A percentile compares a stretch with the other conserved stretches of the same genome.
Conservation (phyloP, 1,140 invertebrate species). For the Drosophila insularis region DNA sequence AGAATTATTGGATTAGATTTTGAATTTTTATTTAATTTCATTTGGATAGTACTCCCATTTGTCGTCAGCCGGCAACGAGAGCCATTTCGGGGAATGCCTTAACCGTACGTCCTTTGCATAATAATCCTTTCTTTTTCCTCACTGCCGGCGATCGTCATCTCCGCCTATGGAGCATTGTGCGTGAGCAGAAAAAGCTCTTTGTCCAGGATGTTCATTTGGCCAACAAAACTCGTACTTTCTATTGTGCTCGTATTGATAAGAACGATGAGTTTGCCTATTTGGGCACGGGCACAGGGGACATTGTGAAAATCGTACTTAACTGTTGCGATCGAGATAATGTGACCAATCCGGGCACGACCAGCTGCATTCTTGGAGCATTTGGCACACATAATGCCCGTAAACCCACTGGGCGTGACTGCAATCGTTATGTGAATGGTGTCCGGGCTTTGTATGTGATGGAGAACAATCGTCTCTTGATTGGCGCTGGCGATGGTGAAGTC, state of each 20-base stretch:
- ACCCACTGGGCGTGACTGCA: conserved; percentile 74
- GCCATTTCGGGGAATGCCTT: conserved; percentile 87
- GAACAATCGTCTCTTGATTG: conserved; percentile 87
- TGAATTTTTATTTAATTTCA: neutral
- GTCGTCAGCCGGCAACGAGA: conserved; percentile 86
- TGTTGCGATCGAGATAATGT: conserved; percentile 85
- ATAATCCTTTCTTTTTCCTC: conserved; percentile 86
- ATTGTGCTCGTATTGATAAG: conserved; percentile 85
- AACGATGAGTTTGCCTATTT: conserved; percentile 90
- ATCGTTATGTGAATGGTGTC: conserved; percentile 85
- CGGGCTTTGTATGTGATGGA: conserved; percentile 86
- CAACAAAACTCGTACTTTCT: conserved; percentile 87
- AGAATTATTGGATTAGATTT: neutral
- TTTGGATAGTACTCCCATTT: conserved; percentile 83
- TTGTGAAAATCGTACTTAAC: conserved; percentile 87
- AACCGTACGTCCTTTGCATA: conserved; percentile 84
- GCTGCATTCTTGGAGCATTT: conserved; percentile 88
- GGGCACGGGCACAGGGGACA: conserved; percentile 90
- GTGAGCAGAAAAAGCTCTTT: conserved; percentile 86
- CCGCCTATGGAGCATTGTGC: conserved; percentile 90
- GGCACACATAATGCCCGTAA: conserved; percentile 82
- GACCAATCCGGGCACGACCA: conserved; percentile 83
- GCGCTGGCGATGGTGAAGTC: conserved; percentile 91
- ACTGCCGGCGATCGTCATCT: conserved; percentile 88
- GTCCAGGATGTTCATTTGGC: conserved; percentile 88